Conservation (phyloP, 2,797 vertebrate genomes). For the Chlorospingus flavigularis region DNA sequence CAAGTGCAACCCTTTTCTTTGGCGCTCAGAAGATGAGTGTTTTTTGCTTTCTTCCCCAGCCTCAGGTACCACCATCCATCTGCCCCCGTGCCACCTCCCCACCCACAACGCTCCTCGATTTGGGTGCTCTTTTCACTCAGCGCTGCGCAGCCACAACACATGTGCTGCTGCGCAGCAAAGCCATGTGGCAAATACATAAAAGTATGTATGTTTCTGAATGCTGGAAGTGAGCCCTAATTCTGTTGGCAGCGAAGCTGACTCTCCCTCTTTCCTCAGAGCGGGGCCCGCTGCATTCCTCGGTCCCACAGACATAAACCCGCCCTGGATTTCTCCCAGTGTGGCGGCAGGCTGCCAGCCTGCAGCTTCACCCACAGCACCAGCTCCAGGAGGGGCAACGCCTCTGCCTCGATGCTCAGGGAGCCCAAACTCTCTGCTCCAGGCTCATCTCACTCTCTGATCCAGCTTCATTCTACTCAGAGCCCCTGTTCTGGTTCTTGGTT, state of each 20-base stretch:
- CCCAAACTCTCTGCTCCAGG: neutral
- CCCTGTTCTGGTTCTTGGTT: neutral
- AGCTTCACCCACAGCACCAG: rapidly evolving
- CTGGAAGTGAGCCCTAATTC: conserved; percentile 53
- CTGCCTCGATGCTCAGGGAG: neutral
- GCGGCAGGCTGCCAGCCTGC: neutral
- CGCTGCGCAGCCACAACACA: neutral
- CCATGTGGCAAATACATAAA: conserved; percentile 53
- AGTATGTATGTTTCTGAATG: conserved; percentile 8
- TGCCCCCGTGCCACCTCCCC: neutral
- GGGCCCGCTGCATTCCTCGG: neutral
- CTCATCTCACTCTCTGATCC: rapidly evolving
- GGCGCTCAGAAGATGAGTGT: neutral
- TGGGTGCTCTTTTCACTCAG: conserved; percentile 40
- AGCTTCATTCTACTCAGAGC: rapidly evolving
- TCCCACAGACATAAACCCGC: conserved; percentile 22
- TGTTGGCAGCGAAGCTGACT: neutral
- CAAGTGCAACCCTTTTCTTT: neutral
- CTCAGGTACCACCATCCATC: neutral
- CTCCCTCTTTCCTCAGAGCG: neutral
- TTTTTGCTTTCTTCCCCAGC: neutral
- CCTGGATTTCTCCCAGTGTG: neutral
- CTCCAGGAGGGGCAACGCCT: neutral
- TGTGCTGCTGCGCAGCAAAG: conserved; percentile 25
- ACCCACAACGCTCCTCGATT: neutral